Percentiles rank a stretch among this genome's conserved stretches.
phyloP scores from a whole-genome alignment of 37 sponge, comb jelly and placozoan genomes.

The Beroe forskalii region DNA sequence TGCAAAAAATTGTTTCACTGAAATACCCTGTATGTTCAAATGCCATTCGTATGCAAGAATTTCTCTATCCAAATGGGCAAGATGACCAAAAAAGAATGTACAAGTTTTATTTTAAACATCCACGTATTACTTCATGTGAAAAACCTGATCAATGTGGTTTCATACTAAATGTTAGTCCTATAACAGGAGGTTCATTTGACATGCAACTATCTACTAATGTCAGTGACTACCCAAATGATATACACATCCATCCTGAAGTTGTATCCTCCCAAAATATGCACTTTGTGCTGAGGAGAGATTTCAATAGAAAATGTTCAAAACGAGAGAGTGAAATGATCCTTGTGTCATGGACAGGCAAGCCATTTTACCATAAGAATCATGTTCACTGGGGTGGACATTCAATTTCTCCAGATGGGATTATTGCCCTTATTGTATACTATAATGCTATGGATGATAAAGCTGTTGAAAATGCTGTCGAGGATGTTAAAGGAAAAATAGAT shows the following conservation, averaged over 20 bases:
- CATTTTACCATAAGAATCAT: constrained; percentile 1
- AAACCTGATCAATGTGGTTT: neutral
- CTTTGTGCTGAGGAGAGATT: constrained; percentile 21
- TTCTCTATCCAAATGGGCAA: neutral
- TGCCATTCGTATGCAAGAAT: neutral
- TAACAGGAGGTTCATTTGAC: too few species aligned
- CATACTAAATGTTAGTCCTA: too few species aligned
- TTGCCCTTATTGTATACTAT: constrained; percentile 12
- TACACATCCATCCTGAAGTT: neutral
- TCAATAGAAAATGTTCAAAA: neutral
- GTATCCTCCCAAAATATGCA: neutral
- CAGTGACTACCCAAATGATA: neutral
- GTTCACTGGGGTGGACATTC: neutral
- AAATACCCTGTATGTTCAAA: too few species aligned
- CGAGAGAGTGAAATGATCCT: neutral
- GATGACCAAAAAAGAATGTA: neutral
- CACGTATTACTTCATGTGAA: neutral
- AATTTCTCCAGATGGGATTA: neutral
- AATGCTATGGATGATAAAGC: neutral
- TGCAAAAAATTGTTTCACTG: too few species aligned
- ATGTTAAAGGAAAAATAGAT: too few species aligned
- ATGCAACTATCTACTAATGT: neutral
- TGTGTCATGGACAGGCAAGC: neutral
- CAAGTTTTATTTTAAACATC: neutral
- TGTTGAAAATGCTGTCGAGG: too few species aligned